phyloP scores from a whole-genome alignment of 1,140 invertebrate species.

The Mycetomoellerius zeteki region DNA sequence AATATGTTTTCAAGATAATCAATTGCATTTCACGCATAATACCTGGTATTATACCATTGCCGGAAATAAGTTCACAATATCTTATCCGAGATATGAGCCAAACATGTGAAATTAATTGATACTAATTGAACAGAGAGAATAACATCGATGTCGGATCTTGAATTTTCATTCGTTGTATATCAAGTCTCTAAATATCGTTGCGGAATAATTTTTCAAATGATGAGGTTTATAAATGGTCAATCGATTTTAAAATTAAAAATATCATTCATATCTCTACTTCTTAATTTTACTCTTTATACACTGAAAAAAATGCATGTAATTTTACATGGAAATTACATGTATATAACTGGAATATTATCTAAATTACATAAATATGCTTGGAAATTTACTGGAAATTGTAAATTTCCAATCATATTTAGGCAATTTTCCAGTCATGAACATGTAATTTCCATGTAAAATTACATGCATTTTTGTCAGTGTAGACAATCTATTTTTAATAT shows the following conservation, averaged over 20 bases:
- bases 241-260: background rate
- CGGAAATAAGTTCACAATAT: conserved; percentile 27
- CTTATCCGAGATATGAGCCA: background rate
- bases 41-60: conserved; percentile 9
- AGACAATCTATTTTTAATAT: background rate
- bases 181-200: conserved; percentile 1
- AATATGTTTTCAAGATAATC: conserved; percentile 46
- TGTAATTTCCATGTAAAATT: no score
- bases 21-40: conserved; percentile 33
- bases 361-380: no score
- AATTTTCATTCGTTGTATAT: background rate
- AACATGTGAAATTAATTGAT: conserved; percentile 30
- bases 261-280: background rate
- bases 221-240: background rate
- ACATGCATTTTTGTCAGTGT: no score
- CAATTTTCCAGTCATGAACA: no score
- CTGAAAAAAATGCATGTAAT: no score
- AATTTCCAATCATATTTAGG: no score
- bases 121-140: conserved; percentile 10
- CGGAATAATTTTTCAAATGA: background rate
- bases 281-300: conserved; percentile 13
- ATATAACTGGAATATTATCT: no score
- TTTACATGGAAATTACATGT: no score
- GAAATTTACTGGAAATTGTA: no score
- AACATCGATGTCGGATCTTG: background rate